Base-by-base conservation (phyloP, 2,797 vertebrate genomes). In the Enteromius unitaeniatus region DNA sequence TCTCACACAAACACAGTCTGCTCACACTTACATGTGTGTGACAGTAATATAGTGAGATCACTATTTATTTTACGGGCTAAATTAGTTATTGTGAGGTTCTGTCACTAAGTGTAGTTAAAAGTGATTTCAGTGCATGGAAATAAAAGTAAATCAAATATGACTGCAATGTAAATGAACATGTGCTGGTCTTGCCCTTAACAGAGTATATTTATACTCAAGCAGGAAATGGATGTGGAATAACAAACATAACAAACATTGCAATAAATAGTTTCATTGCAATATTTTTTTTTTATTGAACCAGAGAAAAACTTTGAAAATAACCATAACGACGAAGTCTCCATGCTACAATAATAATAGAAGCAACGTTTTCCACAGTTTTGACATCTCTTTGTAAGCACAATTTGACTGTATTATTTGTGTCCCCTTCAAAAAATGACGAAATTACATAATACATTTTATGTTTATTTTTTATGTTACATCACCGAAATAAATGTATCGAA, bases 81-180 rank as follows among this genome's bases (percentile, higher is more conserved):
- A 74, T 78, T 10, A 45, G 65, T 58, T 82, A 68, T 55, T 26
- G 26, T 74, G 40, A 28, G 51, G 77, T 42, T 79, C 47, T 26
- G 62, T 74, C 37, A 7, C 49, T 31, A 26, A 51, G 31, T 58
- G 62, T 13, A 37, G 14, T 68, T 34, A 58, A 23, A 55, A 45
- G n/a, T 0, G 1, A 70, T 58, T 17, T 62, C 2, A 3, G 42
- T 23, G 5, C 40, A 31, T 15, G 28, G 23, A 3, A 28, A 23
- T 37, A 53, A 40, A 58, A 26, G 53, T n/a, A 45, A 37, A 45
- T 5, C 3, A 14, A 81, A 40, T 17, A 2, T 34, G 21, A 51
- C 49, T 7, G 47, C 28, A 75, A 8, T 75, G 26, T 82, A 53
- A 13, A 21, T n/a, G 4, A 49, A 28, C 8, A 34, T 15, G 14